A percentile compares a stretch with the other conserved stretches of the same genome.
Conservation (phyloP, 2,797 vertebrate species). For the Melanotaenia boesemani region DNA sequence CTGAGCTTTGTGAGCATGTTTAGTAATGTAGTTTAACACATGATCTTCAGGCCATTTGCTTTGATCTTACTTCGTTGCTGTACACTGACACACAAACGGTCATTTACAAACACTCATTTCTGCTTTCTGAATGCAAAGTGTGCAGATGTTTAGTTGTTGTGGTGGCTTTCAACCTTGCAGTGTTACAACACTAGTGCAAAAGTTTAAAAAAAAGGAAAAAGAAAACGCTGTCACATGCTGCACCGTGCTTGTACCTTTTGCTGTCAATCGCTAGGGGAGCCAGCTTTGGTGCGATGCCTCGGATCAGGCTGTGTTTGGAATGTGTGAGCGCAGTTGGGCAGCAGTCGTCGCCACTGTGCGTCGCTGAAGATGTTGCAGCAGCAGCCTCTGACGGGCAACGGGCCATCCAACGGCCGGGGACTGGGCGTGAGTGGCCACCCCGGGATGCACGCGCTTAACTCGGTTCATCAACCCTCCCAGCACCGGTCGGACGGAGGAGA, state of each 20-base stretch:
- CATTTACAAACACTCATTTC: slow-evolving; percentile 6
- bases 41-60: not conserved
- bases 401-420: slow-evolving; percentile 84
- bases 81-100: not conserved
- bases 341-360: slow-evolving; percentile 80
- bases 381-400: slow-evolving; percentile 85
- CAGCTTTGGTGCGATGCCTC: slow-evolving; percentile 24
- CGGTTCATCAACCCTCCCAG: slow-evolving; percentile 78
- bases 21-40: not conserved
- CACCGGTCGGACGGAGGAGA: slow-evolving; percentile 81
- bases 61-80: not conserved
- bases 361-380: slow-evolving; percentile 86
- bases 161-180: not conserved
- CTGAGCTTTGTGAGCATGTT: not conserved
- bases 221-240: not conserved
- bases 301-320: slow-evolving; percentile 17
- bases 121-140: slow-evolving; percentile 13
- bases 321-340: slow-evolving; percentile 65
- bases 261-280: slow-evolving; percentile 78
- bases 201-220: not conserved
- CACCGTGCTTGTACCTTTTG: slow-evolving; percentile 34
- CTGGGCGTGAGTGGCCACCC: slow-evolving; percentile 82
- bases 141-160: slow-evolving; percentile 32
- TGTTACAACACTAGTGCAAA: not conserved
- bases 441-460: slow-evolving; percentile 82